Evolutionary conservation across 2,888 invertebrate genomes (phyloP).

Genomic region (Agapostemon virescens): DNA sequence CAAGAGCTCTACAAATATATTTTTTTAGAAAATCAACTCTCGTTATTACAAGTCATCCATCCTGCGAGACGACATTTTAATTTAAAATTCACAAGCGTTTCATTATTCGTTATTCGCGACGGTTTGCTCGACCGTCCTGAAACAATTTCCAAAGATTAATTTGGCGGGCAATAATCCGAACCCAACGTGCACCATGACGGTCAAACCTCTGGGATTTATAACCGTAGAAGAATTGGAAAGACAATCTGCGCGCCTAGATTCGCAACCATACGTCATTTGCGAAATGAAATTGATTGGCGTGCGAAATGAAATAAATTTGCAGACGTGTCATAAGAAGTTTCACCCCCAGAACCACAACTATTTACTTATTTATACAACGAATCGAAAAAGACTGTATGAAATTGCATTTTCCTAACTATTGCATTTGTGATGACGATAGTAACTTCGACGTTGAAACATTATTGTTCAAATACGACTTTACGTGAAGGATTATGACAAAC

Average conservation of each 20-base stretch:
- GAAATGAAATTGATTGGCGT: background rate
- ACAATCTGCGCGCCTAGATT: conserved; percentile 1
- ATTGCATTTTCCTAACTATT: too few relatives aligned
- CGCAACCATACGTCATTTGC: background rate
- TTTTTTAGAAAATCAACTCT: background rate
- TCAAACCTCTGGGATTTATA: background rate
- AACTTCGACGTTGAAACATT: too few relatives aligned
- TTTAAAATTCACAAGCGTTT: conserved; percentile 3
- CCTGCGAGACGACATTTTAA: background rate
- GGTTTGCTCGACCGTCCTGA: background rate
- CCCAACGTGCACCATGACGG: background rate
- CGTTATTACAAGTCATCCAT: background rate
- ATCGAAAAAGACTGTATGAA: too few relatives aligned
- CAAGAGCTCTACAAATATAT: too few relatives aligned
- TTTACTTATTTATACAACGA: background rate
- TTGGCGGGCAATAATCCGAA: conserved; percentile 2
- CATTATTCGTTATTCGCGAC: background rate
- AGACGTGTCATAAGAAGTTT: background rate
- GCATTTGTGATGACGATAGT: too few relatives aligned
- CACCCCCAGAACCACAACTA: background rate
- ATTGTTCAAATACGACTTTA: too few relatives aligned
- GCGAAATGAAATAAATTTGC: background rate
- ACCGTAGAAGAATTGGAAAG: background rate
- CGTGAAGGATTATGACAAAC: too few relatives aligned
- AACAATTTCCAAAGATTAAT: conserved; percentile 8